Base-by-base conservation (phyloP, 1,140 invertebrate genomes). In the Agrypnia vestita region DNA sequence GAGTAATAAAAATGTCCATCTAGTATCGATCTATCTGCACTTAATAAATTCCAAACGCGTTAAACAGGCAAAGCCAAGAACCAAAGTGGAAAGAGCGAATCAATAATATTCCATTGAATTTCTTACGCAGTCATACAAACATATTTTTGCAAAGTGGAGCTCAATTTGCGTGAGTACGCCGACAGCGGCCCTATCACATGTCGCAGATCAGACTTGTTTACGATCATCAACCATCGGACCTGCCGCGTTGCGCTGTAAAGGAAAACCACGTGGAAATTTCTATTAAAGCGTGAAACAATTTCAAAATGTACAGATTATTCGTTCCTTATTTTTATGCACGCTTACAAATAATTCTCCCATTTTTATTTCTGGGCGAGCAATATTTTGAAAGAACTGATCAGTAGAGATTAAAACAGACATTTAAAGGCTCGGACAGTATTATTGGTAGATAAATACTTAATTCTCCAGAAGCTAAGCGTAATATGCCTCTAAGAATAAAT, bases 1-100 rank as follows among this genome's bases (percentile, higher is more conserved):
- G 21, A 25, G 69, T 43, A 51, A 73, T 73, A 73, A 74, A 74
- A 56, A 74, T n/a, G 71, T 74, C 71, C 71, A 74, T 74, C 51
- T 56, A 74, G 51, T 56, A 74, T 74, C 49, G 71, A 74, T 56
- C 67, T 49, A 53, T 51, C 67, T 21, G 17, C 47, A 51, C 4
- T 17, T 4, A 71, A 71, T 17, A 51, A 49, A 25, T 13, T 51
- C 1, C 0, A 51, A 71, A 67, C 13, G 49, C 3, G 10, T 71
- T 49, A 21, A 71, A 9, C n/a, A 47, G 19, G 12, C 15, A 19
- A 71, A 21, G 11, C 11, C 12, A 49, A 71, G 15, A 49, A 0
- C 6, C 13, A 43, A 6, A 11, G 7, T 43, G 7, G n/a, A 64
- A 64, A 64, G 61, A 13, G 19, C n/a, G 21, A 4, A 9, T 64